Percentiles rank a stretch among this genome's conserved stretches.
phyloP scores from a whole-genome alignment of 1,140 invertebrate species.

The Panagrolaimus sp. region DNA sequence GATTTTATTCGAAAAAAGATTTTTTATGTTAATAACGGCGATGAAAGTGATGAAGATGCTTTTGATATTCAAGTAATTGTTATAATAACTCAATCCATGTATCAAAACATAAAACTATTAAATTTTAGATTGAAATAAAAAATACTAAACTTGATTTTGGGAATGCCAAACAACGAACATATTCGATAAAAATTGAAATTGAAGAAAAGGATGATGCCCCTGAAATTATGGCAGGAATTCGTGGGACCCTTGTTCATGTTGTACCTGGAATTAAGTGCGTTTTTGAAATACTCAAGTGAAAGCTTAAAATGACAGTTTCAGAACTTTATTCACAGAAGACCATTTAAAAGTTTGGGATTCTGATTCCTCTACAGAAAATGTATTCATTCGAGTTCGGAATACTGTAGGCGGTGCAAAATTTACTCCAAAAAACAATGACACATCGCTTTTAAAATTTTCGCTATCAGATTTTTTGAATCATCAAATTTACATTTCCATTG shows the following conservation, averaged over 20 bases:
- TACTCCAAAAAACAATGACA: conserved; percentile 16
- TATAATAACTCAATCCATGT: no score
- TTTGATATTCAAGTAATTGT: conserved; percentile 30
- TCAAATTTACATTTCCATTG: conserved; percentile 26
- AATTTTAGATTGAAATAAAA: neutral
- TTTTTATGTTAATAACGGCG: conserved; percentile 38
- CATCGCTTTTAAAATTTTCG: conserved; percentile 31
- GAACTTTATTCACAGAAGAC: conserved; percentile 24
- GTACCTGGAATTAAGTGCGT: conserved; percentile 31
- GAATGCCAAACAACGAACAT: neutral
- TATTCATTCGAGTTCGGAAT: conserved; percentile 33
- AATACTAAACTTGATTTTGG: conserved; percentile 9
- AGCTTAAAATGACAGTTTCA: conserved; percentile 6
- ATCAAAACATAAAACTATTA: no score
- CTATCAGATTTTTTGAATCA: conserved; percentile 41
- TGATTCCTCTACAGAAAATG: conserved; percentile 38
- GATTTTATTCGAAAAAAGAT: conserved; percentile 35
- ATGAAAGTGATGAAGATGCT: conserved; percentile 35
- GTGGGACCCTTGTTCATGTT: conserved; percentile 33
- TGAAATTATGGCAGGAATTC: conserved; percentile 29
- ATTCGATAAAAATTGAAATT: conserved; percentile 32
- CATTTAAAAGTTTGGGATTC: conserved; percentile 40
- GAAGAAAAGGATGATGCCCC: conserved; percentile 44
- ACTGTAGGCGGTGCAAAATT: conserved; percentile 21
- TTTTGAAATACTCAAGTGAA: neutral